Percentiles rank a stretch among this genome's conserved stretches.
These are phyloP conservation scores for honey bee (Apis mellifera) DNA, from an alignment of 1,140 invertebrate genomes.

Conservation along the genomic window DNA sequence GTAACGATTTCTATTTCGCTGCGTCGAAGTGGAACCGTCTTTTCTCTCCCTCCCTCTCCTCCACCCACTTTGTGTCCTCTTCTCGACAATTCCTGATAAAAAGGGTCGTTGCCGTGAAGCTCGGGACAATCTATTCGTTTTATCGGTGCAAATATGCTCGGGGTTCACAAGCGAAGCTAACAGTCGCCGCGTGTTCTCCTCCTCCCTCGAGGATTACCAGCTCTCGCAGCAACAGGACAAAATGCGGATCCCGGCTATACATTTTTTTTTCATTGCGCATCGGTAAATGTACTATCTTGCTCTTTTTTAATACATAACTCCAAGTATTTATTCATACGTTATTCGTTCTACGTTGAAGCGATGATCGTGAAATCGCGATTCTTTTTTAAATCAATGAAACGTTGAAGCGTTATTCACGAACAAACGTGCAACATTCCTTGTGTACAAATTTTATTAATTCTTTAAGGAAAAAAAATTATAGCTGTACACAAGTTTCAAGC, in stretches of 20 bases:
- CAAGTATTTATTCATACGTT: not conserved
- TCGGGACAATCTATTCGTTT: conserved; percentile 60
- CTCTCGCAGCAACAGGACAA: conserved; percentile 18
- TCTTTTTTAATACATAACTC: conserved; percentile 10
- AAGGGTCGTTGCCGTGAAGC: conserved; percentile 46
- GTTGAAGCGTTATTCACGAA: not conserved
- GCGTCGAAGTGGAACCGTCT: conserved; percentile 46
- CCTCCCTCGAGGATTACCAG: conserved; percentile 31
- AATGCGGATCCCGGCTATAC: conserved; percentile 39
- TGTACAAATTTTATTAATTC: too few relatives aligned
- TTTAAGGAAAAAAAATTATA: too few relatives aligned
- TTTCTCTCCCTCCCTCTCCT: conserved; percentile 11
- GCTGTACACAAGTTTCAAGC: too few relatives aligned
- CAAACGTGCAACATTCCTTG: not conserved
- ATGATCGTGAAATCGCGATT: not conserved
- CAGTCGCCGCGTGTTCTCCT: conserved; percentile 22
- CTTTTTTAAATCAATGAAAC: not conserved
- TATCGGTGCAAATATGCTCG: conserved; percentile 60
- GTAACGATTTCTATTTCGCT: conserved; percentile 57
- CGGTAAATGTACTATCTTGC: conserved; percentile 17
- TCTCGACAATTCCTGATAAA: conserved; percentile 41
- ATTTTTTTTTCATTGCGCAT: conserved; percentile 8
- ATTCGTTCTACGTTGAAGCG: not conserved
- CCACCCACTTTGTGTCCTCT: too few relatives aligned
- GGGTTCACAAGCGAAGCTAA: conserved; percentile 29